A percentile compares a stretch with the other conserved stretches of the same genome.
phyloP scores from a whole-genome alignment of 2,113 vertebrate species.

The Istiophorus platypterus region DNA sequence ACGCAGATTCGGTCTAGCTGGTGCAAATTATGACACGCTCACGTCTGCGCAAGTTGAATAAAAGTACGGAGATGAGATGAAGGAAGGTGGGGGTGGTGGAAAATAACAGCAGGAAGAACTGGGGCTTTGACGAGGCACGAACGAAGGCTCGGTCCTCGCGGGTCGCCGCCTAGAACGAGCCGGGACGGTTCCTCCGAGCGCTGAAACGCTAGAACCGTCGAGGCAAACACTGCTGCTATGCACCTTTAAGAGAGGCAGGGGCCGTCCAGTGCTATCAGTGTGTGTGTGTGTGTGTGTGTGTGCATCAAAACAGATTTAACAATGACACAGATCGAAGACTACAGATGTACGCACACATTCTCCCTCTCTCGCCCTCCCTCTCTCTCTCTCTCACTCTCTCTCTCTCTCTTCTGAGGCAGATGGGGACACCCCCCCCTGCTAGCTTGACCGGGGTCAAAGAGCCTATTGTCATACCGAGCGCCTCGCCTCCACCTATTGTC shows the following conservation, averaged over 20 bases:
- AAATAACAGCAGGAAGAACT: background rate
- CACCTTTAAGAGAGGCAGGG: too few relatives aligned
- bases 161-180: too few relatives aligned
- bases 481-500: constrained; percentile 79
- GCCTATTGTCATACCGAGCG: constrained; percentile 83
- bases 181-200: too few relatives aligned
- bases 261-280: background rate
- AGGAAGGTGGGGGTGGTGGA: background rate
- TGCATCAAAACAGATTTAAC: background rate
- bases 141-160: too few relatives aligned
- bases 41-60: background rate
- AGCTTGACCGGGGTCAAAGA: constrained; percentile 80
- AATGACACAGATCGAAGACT: constrained; percentile 26
- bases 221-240: background rate
- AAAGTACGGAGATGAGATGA: background rate
- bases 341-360: constrained; percentile 38
- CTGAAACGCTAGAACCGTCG: too few relatives aligned
- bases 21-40: too few relatives aligned
- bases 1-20: too few relatives aligned
- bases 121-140: too few relatives aligned
- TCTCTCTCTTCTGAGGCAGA: constrained; percentile 74
- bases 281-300: background rate
- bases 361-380: too few relatives aligned
- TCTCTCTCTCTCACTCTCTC: background rate
- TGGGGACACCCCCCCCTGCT: constrained; percentile 70